Conservation (phyloP, 2,113 vertebrate species). For the Cynopterus brachyotis region DNA sequence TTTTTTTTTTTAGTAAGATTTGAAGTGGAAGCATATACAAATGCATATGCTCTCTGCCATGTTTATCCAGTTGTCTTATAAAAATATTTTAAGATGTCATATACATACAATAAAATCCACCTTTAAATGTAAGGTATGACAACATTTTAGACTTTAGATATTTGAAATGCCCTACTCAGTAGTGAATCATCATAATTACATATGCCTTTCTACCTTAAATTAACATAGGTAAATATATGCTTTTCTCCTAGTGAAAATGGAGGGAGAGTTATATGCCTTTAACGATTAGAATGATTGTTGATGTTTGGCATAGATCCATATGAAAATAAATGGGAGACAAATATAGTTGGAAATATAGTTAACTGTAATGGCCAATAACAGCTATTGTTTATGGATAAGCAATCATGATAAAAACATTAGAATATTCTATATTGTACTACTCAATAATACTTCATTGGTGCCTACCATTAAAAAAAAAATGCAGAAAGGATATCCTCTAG, state of each 20-base stretch:
- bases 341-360: not conserved
- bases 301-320: not conserved
- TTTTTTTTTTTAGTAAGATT: constrained; percentile 27
- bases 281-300: not conserved
- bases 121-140: not conserved
- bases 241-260: not conserved
- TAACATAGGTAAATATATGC: not conserved
- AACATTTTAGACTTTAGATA: not conserved
- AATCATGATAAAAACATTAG: constrained; percentile 64
- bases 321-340: not conserved
- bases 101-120: not conserved
- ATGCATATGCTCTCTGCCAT: not conserved
- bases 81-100: not conserved
- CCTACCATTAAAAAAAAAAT: constrained; percentile 62
- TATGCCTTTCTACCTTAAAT: not conserved
- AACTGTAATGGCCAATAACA: constrained; percentile 40
- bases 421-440: constrained; percentile 68
- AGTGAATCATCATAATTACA: not conserved
- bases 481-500: constrained; percentile 51
- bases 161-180: not conserved
- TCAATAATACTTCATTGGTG: constrained; percentile 76
- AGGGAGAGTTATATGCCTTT: not conserved
- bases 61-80: not conserved
- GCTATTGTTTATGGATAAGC: constrained; percentile 75
- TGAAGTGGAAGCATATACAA: not conserved